Percentiles rank a stretch among this genome's conserved stretches.
Conservation (phyloP, 2,797 vertebrate genomes). For the Pygocentrus nattereri region DNA sequence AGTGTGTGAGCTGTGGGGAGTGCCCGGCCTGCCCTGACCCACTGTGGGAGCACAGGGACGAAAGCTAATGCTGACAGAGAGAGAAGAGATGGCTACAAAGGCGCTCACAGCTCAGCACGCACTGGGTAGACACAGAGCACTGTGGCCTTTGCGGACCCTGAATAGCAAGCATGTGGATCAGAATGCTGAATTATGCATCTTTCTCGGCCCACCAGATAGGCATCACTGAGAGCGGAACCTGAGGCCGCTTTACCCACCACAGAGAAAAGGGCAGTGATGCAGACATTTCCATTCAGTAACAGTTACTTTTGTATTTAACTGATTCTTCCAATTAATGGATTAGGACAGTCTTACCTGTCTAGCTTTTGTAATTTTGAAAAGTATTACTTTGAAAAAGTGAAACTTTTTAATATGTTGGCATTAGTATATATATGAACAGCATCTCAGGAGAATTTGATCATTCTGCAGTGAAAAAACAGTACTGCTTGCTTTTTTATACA, state of each 20-base stretch:
- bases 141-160: conserved; percentile 53
- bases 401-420: not conserved
- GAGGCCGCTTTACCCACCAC: not conserved
- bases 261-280: conserved; percentile 21
- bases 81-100: conserved; percentile 38
- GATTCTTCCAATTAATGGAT: not conserved
- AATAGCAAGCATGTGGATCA: conserved; percentile 39
- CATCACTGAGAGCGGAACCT: conserved; percentile 26
- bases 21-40: not conserved
- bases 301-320: not conserved
- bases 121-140: conserved; percentile 8
- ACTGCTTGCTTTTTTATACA: conserved; percentile 2
- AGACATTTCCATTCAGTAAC: conserved; percentile 1
- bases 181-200: conserved; percentile 57
- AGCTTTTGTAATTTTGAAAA: too few relatives aligned
- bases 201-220: conserved; percentile 39
- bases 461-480: not conserved
- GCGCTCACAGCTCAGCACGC: conserved; percentile 16
- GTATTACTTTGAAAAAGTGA: too few relatives aligned
- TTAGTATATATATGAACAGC: conserved; percentile 1
- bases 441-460: not conserved
- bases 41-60: conserved; percentile 16
- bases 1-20: conserved; percentile 26
- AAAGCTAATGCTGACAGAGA: conserved; percentile 22
- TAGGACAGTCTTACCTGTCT: not conserved